A percentile compares a stretch with the other conserved stretches of the same genome.
phyloP scores from a whole-genome alignment of 2,888 invertebrate species.

The Rhagonycha fulva region DNA sequence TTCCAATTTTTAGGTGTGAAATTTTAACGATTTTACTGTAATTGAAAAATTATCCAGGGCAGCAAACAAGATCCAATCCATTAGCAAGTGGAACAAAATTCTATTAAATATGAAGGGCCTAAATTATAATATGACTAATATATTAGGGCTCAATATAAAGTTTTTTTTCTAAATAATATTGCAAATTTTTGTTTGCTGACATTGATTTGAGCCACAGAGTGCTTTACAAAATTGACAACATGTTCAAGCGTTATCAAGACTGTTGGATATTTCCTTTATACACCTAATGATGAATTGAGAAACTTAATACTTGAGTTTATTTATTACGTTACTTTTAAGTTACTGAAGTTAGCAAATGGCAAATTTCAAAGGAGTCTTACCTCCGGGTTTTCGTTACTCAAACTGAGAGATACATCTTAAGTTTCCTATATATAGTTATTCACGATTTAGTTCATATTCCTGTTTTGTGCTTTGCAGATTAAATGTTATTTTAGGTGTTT shows the following conservation, averaged over 20 bases:
- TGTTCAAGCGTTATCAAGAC: not conserved
- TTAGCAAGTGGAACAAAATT: no score
- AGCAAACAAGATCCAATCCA: not conserved
- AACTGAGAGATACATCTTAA: not conserved
- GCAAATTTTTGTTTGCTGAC: not conserved
- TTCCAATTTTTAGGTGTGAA: not conserved
- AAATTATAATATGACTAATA: no score
- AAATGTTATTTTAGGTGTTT: conserved; percentile 6
- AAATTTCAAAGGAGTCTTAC: conserved; percentile 13
- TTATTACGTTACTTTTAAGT: not conserved
- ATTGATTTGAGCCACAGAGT: not conserved
- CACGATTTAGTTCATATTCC: conserved; percentile 22
- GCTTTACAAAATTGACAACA: not conserved
- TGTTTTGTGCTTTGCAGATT: conserved; percentile 19
- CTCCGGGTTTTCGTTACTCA: not conserved
- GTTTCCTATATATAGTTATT: not conserved
- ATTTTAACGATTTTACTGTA: not conserved
- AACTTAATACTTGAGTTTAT: not conserved
- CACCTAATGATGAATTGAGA: not conserved
- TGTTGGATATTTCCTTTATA: not conserved
- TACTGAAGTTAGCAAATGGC: conserved; percentile 9
- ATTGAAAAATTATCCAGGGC: not conserved
- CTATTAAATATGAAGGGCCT: no score
- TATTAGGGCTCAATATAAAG: not conserved
- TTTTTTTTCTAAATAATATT: not conserved